Evolutionary conservation across 2,888 invertebrate species (phyloP).

Genomic region (Ectobius pallidus): DNA sequence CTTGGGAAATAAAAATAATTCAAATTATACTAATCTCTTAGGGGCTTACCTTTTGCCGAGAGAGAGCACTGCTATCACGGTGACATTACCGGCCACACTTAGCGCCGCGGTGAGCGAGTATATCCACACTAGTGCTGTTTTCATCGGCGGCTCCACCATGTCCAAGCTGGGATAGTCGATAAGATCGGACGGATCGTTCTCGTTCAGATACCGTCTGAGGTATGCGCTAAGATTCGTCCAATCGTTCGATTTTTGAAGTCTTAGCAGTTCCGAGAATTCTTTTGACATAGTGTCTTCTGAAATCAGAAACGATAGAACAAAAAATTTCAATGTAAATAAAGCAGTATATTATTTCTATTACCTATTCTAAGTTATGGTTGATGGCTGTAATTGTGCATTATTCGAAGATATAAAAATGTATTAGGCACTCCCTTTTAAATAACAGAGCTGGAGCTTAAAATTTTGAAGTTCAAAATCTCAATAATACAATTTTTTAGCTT

Average conservation of each 20-base stretch:
- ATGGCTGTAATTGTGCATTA: no score
- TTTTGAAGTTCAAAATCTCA: no score
- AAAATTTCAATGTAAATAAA: no score
- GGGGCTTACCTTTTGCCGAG: conserved; percentile 53
- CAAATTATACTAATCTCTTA: no score
- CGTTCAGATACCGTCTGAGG: not conserved
- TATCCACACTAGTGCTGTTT: conserved; percentile 52
- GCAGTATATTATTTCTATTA: no score
- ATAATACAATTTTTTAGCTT: no score
- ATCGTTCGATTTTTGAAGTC: not conserved
- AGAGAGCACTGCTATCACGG: conserved; percentile 56
- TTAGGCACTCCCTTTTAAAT: no score
- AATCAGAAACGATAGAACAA: no score
- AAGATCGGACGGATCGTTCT: conserved; percentile 5
- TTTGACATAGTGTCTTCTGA: not conserved
- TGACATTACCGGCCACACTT: conserved; percentile 56
- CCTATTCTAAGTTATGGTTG: no score
- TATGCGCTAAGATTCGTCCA: not conserved
- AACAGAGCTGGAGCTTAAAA: no score
- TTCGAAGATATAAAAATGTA: no score
- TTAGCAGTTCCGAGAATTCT: not conserved
- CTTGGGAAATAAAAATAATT: no score
- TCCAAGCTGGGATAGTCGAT: conserved; percentile 47
- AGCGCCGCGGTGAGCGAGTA: conserved; percentile 56
- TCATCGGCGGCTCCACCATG: conserved; percentile 47